Base-by-base conservation (phyloP, 2,113 vertebrate genomes). In the Chascanopsetta lugubris region DNA sequence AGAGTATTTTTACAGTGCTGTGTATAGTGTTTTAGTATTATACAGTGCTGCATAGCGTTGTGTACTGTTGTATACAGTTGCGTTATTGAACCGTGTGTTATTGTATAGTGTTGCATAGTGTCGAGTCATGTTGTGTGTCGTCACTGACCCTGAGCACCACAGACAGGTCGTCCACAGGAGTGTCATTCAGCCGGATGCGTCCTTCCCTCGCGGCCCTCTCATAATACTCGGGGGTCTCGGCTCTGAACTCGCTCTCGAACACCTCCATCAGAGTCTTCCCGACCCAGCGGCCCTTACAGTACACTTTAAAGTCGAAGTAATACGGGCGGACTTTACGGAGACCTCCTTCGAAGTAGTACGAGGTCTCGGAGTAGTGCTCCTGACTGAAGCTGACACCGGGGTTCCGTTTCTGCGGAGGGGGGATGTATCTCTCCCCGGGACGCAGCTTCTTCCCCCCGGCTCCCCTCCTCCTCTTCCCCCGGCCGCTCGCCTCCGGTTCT, bases 231-330 rank as follows among this genome's bases (percentile, higher is more conserved):
- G 96, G 36, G 0, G 96, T 91, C 62, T 97, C 95, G 0, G 94
- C 81, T 20, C 95, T 92, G 89, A 99, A 99, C 88, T 99, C 97
- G 3, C 79, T 91, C 63, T 83, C 76, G 85, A 99, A 98, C 55
- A 99, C 95, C 5, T 99, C 90, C 55, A 89, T 60, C 3, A 99
- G 92, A 69, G 85, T 97, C 83, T 88, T 95, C 40, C 97, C 97
- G 46, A 99, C 82, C 97, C 97, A 99, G 29, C 97, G 95, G 5
- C 96, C 97, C 85, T 99, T 99, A 78, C 97, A 99, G 80, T 99
- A 98, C 1, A 95, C 96, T 54, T 85, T 91, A 70, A 98, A 99
- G 45, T 99, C 96, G 75, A 93, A 99, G 70, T 92, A 97, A 84
- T 99, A 99, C 0, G 97, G 96, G 0, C 72, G 77, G 58, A 99